Conservation (phyloP, 2,888 invertebrate genomes). For the Napeogenes sylphis region DNA sequence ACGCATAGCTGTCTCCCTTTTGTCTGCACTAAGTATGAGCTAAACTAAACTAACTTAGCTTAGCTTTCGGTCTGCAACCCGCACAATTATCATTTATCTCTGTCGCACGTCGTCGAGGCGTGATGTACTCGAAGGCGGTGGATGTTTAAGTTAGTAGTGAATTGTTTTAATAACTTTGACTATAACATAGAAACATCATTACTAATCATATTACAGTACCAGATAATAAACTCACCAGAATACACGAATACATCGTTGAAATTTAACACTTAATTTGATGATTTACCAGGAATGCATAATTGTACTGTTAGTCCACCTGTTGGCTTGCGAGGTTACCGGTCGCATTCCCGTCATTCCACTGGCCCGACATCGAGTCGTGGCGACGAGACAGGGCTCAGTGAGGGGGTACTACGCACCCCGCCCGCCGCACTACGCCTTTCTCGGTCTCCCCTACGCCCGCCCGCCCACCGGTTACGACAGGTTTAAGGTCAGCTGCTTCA, state of each 20-base stretch:
- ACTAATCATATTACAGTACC: not conserved
- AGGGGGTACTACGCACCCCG: constrained; percentile 54
- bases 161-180: not conserved
- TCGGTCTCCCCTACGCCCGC: constrained; percentile 65
- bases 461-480: constrained; percentile 47
- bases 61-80: too few relatives aligned
- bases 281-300: not conserved
- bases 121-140: not conserved
- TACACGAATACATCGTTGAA: constrained; percentile 6
- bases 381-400: constrained; percentile 53
- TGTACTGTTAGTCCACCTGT: constrained; percentile 18
- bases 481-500: constrained; percentile 59
- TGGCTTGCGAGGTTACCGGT: constrained; percentile 27
- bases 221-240: not conserved
- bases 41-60: too few relatives aligned
- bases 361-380: constrained; percentile 50
- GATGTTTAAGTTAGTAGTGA: not conserved
- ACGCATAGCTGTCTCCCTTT: too few relatives aligned
- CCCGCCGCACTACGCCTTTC: constrained; percentile 59
- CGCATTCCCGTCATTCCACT: constrained; percentile 21
- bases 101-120: not conserved
- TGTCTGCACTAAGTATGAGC: too few relatives aligned
- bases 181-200: not conserved
- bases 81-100: not conserved
- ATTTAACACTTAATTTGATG: not conserved